Evolutionary conservation across 2,113 vertebrate species (phyloP).

Genomic region (Cyanistes caeruleus): DNA sequence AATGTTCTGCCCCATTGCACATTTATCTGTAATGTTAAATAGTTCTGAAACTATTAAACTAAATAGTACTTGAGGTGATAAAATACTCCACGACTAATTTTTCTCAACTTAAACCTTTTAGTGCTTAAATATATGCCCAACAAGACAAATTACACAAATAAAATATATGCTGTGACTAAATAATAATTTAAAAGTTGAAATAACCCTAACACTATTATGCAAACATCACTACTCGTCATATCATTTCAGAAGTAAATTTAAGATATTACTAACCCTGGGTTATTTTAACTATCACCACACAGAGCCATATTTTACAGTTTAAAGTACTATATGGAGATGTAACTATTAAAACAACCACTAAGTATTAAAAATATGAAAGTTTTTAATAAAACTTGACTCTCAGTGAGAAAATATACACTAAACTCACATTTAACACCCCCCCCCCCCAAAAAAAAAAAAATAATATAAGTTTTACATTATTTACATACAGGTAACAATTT

Average conservation of each 20-base stretch:
- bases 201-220: background rate
- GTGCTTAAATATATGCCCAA: background rate
- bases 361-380: background rate
- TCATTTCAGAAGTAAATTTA: background rate
- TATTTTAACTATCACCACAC: background rate
- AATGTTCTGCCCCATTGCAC: background rate
- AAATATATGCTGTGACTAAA: background rate
- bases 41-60: background rate
- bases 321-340: background rate
- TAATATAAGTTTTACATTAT: background rate
- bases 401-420: background rate
- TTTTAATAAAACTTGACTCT: background rate
- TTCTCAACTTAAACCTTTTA: background rate
- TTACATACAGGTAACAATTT: background rate
- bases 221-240: background rate
- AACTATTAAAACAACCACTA: background rate
- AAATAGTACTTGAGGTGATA: background rate
- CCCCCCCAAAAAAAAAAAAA: too few species aligned
- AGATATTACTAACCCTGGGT: background rate
- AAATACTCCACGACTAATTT: background rate
- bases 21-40: background rate
- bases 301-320: background rate
- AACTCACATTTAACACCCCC: background rate
- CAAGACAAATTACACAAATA: background rate
- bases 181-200: background rate